Base-by-base conservation (phyloP, 2,888 invertebrate species). In the Rotaria sp. region DNA sequence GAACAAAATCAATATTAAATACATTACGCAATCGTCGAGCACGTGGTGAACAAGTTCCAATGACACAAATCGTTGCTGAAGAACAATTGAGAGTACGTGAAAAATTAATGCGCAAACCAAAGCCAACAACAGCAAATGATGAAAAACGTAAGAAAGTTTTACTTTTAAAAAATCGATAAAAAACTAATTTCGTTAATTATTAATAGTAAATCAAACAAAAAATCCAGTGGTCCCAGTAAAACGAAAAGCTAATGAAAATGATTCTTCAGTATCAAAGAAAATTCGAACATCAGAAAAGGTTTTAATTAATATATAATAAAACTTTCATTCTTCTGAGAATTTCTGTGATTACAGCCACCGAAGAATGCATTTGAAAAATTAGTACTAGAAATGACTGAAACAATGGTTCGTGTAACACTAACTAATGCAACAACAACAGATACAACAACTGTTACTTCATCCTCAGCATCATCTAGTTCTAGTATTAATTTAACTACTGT, bases 61-160 rank as follows among this genome's bases (percentile, higher is more conserved):
- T 80, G 38, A 80, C 75, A 80, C 75, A 80, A 45, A 45, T 80
- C 41, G 45, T 80, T 38, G 75, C 75, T 7, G 11, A 41, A 38
- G 75, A 80, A 10, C 75, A 80, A 80, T 80, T 80, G 45, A 38
- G 75, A 45, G 10, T 80, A n/a, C 75, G 75, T 26, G 75, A 80
- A 45, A 8, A 80, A 45, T 24, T 80, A 38, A 80, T 80, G 75
- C 38, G 75, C 26, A 38, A 38, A 80, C 75, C 75, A 26, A 80
- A 80, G 26, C 75, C 75, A 26, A 2, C 41, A 75, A 41, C 21
- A 41, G 4, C n/a, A 45, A 45, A 2, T 13, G 24, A 41, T n/a
- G 75, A 80, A 26, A 24, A 80, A 80, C 15, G 67, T 67, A 67
- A 5, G 67, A 67, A 35, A 67, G 13, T 24, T 55, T 11, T 26